Evolutionary conservation across 53 echinoderm and acorn worm genomes (phyloP), one percentile per base, ranked within the genome.

Genomic region (Crossaster papposus): DNA sequence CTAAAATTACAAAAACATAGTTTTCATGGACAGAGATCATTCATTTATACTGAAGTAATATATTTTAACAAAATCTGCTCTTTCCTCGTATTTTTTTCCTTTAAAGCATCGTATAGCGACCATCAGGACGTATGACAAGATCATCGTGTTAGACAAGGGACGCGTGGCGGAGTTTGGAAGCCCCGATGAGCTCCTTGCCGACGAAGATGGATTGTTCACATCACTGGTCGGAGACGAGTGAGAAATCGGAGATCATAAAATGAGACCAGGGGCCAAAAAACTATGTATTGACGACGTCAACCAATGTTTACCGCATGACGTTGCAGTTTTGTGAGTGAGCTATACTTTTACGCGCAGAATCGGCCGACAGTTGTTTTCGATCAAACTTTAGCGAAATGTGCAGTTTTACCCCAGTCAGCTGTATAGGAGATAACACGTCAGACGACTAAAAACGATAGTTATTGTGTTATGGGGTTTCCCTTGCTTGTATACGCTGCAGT

Each of bases 81-180:
- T 76, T 18, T 58, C 23, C 23, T 12, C 32, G 9, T 68, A 13
- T 28, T 68, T 5, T 68, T 8, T 68, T 68, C 73, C 1, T 38
- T 78, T 85, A 76, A 64, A 92, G 93, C 93, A 93, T 78, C 90
- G 93, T 30, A 85, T 93, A 24, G 90, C 90, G 13, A 93, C 90
- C 24, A 93, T 93, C 62, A 32, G 84, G 17, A 53, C 68, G 30
- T 90, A 78, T 4, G 93, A 93, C 62, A 93, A 79, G 78, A 90
- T 93, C 18, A 63, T 96, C 15, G 94, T 96, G 15, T 79, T 96
- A 26, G 81, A 89, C 32, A 89, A 83, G 9, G 96, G 94, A 8
- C 36, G 50, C 1, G 80, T 94, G n/a, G 93, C 64, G 13, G 96
- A 96, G 63, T 92, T 90, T 78, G 93, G 89, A 22, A 54, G 35